Conservation (phyloP, 2,113 vertebrate species). For the Lucifuga dentata region DNA sequence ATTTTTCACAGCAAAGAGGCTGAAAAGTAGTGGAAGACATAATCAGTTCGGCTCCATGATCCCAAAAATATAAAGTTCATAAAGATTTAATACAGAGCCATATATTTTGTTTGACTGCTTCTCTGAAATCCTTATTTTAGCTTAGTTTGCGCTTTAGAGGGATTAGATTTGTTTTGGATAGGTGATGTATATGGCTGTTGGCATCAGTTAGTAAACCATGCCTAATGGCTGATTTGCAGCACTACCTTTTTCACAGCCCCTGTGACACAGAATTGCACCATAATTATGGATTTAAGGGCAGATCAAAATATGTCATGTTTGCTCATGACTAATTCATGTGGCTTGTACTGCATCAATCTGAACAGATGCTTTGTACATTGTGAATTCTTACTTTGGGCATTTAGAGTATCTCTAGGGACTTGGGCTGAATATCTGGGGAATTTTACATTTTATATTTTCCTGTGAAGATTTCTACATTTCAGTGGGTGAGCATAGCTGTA, state of each 20-base stretch:
- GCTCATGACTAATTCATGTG: slow-evolving; percentile 69
- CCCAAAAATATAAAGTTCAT: slow-evolving; percentile 50
- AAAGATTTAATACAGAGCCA: slow-evolving; percentile 46
- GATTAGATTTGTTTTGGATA: slow-evolving; percentile 58
- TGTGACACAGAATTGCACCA: slow-evolving; percentile 51
- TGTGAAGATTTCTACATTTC: slow-evolving; percentile 10
- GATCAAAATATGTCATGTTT: slow-evolving; percentile 70
- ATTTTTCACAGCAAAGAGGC: slow-evolving; percentile 38
- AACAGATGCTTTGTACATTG: slow-evolving; percentile 61
- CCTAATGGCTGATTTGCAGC: slow-evolving; percentile 58
- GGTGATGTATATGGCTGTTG: slow-evolving; percentile 55
- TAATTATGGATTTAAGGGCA: slow-evolving; percentile 71
- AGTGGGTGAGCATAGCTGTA: slow-evolving; percentile 7
- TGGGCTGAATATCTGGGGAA: slow-evolving; percentile 34
- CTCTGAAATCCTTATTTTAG: slow-evolving; percentile 45
- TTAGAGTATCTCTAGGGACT: slow-evolving; percentile 37
- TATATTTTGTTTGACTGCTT: slow-evolving; percentile 47
- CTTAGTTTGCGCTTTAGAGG: slow-evolving; percentile 39
- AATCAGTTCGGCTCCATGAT: slow-evolving; percentile 43
- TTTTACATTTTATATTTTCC: slow-evolving; percentile 29
- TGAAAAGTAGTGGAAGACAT: slow-evolving; percentile 33
- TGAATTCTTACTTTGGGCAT: slow-evolving; percentile 49
- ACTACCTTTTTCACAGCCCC: slow-evolving; percentile 48
- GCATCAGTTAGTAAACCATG: slow-evolving; percentile 53
- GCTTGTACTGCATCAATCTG: slow-evolving; percentile 44